Percentiles rank a stretch among this genome's conserved stretches.
Conservation (phyloP, 2,113 vertebrate species). For the Phyllostomus hastatus region DNA sequence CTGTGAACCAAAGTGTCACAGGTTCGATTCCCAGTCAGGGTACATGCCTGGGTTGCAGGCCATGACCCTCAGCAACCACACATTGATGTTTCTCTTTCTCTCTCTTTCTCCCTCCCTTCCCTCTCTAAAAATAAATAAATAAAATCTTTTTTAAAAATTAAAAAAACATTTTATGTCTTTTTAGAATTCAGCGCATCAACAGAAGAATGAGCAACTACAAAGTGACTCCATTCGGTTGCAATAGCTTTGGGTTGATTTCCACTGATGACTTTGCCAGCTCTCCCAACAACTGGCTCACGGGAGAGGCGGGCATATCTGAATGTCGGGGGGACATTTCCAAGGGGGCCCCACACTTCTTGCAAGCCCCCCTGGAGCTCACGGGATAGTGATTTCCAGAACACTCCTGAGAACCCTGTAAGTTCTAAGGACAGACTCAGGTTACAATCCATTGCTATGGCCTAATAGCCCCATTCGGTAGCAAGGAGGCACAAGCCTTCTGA, state of each 20-base stretch:
- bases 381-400: not conserved
- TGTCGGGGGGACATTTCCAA: fast-evolving
- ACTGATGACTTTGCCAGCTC: not conserved
- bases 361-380: not conserved
- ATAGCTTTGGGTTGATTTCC: not conserved
- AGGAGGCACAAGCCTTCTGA: not conserved
- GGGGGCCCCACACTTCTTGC: not conserved
- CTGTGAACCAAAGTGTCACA: too few species aligned
- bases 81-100: too few species aligned
- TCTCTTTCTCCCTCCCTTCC: too few species aligned
- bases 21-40: too few species aligned
- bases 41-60: too few species aligned
- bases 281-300: too few species aligned
- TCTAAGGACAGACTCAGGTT: not conserved
- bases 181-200: not conserved
- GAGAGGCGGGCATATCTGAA: not conserved
- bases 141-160: too few species aligned
- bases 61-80: too few species aligned
- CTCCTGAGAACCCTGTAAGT: not conserved
- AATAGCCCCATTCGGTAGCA: not conserved
- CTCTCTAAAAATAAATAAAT: too few species aligned
- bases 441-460: not conserved
- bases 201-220: not conserved
- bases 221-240: not conserved
- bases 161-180: not conserved